A percentile compares a stretch with the other conserved stretches of the same genome.
Evolutionary conservation across 2,113 vertebrate genomes (phyloP).

Genomic region (Leuciscus idus): DNA sequence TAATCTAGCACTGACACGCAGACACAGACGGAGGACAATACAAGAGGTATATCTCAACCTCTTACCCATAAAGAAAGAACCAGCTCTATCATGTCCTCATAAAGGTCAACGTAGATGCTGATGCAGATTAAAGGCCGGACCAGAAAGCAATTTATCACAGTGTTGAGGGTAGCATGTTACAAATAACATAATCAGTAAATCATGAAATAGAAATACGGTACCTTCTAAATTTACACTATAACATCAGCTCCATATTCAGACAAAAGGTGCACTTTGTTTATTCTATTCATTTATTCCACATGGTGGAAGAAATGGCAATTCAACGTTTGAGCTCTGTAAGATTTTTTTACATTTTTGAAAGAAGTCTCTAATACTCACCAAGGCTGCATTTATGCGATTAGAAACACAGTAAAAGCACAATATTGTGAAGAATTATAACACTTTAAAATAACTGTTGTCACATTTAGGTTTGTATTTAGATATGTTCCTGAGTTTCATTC

Average conservation of each 20-base stretch:
- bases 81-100: slow-evolving; percentile 15
- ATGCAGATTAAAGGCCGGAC: slow-evolving; percentile 24
- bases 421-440: background rate
- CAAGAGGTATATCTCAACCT: background rate
- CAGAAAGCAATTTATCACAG: background rate
- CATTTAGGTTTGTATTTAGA: too few relatives aligned
- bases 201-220: background rate
- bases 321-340: too few relatives aligned
- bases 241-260: background rate
- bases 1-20: background rate
- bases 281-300: background rate
- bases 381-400: background rate
- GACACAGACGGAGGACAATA: background rate
- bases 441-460: background rate
- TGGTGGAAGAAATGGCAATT: background rate
- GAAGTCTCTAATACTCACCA: background rate
- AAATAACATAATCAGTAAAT: slow-evolving; percentile 3
- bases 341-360: too few relatives aligned
- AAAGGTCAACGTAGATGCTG: slow-evolving; percentile 34
- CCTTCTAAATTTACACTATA: background rate
- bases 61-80: background rate
- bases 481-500: too few relatives aligned
- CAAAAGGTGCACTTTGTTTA: background rate
- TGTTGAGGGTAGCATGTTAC: background rate
- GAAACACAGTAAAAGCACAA: background rate